These are phyloP conservation scores for Margarornis squamiger DNA, from an alignment of 2,797 vertebrate species.

Conservation along the genomic window DNA sequence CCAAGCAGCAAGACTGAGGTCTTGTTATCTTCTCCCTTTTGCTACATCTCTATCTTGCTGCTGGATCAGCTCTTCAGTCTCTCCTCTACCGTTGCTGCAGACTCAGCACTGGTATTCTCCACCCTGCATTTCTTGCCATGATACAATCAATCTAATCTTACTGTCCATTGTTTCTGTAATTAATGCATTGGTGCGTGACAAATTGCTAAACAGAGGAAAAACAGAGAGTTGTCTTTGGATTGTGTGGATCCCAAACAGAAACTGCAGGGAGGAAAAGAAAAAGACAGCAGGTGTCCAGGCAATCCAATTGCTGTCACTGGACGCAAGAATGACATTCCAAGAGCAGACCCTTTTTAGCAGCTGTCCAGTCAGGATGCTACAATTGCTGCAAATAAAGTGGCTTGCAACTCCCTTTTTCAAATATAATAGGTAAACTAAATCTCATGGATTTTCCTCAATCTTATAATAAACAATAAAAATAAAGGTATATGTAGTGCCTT, in stretches of 20 bases:
- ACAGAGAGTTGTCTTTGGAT: background rate
- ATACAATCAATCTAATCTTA: constrained; percentile 41
- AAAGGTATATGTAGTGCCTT: background rate
- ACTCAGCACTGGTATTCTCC: background rate
- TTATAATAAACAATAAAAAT: background rate
- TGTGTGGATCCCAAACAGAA: constrained; percentile 10
- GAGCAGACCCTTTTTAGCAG: background rate
- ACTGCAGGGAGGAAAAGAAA: constrained; percentile 8
- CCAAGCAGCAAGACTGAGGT: background rate
- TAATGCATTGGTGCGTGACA: background rate
- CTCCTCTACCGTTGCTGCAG: background rate
- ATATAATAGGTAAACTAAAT: background rate
- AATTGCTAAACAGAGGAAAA: constrained; percentile 31
- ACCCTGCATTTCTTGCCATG: background rate
- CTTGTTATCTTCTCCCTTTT: background rate
- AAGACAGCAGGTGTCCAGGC: constrained; percentile 23
- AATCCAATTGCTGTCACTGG: background rate
- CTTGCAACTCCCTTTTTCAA: background rate
- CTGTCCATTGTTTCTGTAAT: constrained; percentile 55
- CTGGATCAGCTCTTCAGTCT: background rate
- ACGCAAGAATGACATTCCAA: background rate
- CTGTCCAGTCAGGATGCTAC: background rate
- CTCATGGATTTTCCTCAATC: background rate
- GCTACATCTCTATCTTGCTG: background rate
- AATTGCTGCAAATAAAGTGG: background rate